These are phyloP conservation scores for Phoxinus dragarum DNA, from an alignment of 2,797 vertebrate genomes.

Conservation along the genomic window DNA sequence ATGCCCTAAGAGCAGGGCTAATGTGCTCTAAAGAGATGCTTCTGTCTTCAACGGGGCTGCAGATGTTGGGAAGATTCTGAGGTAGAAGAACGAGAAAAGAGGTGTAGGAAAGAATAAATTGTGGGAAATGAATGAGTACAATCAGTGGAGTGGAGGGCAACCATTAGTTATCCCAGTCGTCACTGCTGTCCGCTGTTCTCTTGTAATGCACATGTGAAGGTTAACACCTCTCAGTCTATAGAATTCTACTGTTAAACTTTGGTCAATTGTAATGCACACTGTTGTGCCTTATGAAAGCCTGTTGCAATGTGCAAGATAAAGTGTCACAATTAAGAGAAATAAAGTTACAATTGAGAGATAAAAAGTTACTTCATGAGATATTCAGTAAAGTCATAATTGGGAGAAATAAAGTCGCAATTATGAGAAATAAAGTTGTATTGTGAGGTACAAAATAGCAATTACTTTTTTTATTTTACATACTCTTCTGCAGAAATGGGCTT, in stretches of 20 bases:
- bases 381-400: background rate
- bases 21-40: constrained; percentile 48
- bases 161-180: constrained; percentile 70
- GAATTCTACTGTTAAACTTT: constrained; percentile 57
- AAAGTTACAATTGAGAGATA: background rate
- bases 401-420: background rate
- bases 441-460: background rate
- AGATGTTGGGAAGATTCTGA: constrained; percentile 20
- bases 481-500: background rate
- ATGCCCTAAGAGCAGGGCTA: constrained; percentile 58
- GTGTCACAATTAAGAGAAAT: background rate
- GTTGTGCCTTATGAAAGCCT: background rate
- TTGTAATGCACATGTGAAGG: constrained; percentile 46
- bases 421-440: background rate
- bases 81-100: background rate
- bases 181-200: constrained; percentile 43
- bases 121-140: constrained; percentile 40
- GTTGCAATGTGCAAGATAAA: background rate
- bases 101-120: background rate
- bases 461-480: background rate
- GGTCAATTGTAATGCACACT: background rate
- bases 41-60: constrained; percentile 40
- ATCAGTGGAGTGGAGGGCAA: constrained; percentile 33
- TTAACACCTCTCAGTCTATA: constrained; percentile 51
- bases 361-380: constrained; percentile 1